Base-by-base conservation (phyloP, 2,797 vertebrate genomes). In the Lacerta viridis region DNA sequence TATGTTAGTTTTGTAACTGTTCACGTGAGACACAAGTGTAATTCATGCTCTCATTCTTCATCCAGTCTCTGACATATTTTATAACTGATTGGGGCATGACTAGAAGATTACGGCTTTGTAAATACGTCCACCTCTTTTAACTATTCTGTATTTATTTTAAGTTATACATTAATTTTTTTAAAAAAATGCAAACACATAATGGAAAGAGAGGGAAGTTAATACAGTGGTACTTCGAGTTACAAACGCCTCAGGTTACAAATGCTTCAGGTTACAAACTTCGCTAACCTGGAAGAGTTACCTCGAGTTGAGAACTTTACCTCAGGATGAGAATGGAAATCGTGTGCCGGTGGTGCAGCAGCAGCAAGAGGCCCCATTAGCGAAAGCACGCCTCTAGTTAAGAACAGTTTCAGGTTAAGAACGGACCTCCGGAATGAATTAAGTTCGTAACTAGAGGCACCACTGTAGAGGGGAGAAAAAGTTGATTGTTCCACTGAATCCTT, bases 101-200 rank as follows among this genome's bases (percentile, higher is more conserved):
- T 81, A 27, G 23, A 78, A 2, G 9, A 20, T 61, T 2, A 0
- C 66, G 39, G 43, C 59, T 2, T 29, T 17, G 27, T 41, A 89
- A 85, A 74, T 93, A 92, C 76, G 80, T 69, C 84, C 11, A 6
- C 0, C 9, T 78, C 87, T 85, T 84, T 87, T 43, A 88, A 83
- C 71, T 72, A 83, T 86, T 76, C 46, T 61, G 3, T 77, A 85
- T 85, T 88, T 82, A 87, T 81, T 88, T 59, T 85, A 66, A 77
- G 86, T 87, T 88, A 87, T 41, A 81, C 46, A 85, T 86, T 93
- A 85, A 50, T 85, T 85, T 83, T 84, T 75, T 86, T 84, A 59
- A n/a, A 87, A 59, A n/a, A 87, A 76, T 76, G 85, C 13, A 27
- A 84, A 41, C 1, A 80, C 68, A 84, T 87, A 75, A 80, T 55